Conservation (phyloP, 2,113 vertebrate species). For the Crotophaga sulcirostris region DNA sequence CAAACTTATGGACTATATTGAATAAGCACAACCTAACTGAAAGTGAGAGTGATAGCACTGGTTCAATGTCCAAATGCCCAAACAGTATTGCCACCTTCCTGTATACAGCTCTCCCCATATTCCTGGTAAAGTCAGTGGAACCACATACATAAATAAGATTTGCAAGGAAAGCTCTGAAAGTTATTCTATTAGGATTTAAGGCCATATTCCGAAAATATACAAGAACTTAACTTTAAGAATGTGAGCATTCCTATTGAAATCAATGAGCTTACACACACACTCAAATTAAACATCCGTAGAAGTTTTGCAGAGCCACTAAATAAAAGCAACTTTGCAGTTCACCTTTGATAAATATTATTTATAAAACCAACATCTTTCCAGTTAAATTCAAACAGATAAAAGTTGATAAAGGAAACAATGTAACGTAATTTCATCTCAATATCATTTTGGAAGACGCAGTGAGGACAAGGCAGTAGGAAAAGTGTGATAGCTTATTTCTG, state of each 20-base stretch:
- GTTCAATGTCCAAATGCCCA: background rate
- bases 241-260: background rate
- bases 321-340: constrained; percentile 71
- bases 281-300: background rate
- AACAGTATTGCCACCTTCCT: background rate
- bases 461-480: constrained; percentile 4
- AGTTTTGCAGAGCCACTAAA: constrained; percentile 4
- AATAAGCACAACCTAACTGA: background rate
- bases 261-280: background rate
- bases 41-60: background rate
- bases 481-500: constrained; percentile 59
- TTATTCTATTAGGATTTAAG: constrained; percentile 19
- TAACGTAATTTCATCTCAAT: constrained; percentile 30
- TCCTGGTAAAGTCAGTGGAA: constrained; percentile 36
- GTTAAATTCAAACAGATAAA: constrained; percentile 51
- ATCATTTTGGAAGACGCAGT: constrained; percentile 43
- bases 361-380: constrained; percentile 66
- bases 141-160: background rate
- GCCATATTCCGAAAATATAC: background rate
- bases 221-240: background rate
- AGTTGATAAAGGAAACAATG: constrained; percentile 32
- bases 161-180: constrained; percentile 17
- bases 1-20: background rate
- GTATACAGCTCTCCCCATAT: background rate
- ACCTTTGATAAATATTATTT: constrained; percentile 74